phyloP scores from a whole-genome alignment of 2,888 invertebrate species.

The Zootermopsis nevadensis region DNA sequence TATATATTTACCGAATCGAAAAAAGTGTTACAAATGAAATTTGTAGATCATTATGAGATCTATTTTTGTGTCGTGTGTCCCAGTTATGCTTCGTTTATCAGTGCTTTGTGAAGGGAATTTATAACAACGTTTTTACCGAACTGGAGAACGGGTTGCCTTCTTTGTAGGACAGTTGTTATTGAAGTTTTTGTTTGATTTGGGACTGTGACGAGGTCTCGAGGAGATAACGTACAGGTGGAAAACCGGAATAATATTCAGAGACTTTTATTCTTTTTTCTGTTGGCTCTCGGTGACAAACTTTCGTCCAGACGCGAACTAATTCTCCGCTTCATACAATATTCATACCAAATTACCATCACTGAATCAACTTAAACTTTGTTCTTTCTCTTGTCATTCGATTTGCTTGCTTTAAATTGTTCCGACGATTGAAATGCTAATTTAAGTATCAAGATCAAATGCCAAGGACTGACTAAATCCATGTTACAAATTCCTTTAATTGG shows the following conservation, averaged over 20 bases:
- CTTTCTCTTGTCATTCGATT: constrained; percentile 4
- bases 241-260: not conserved
- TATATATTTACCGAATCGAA: too few species aligned
- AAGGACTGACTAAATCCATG: not conserved
- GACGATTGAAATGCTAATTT: constrained; percentile 7
- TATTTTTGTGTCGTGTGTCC: too few species aligned
- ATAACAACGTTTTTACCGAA: too few species aligned
- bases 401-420: not conserved
- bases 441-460: constrained; percentile 13
- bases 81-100: too few species aligned
- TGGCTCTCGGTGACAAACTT: not conserved
- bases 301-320: not conserved
- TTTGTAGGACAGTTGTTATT: too few species aligned
- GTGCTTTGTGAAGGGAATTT: too few species aligned
- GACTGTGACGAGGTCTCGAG: too few species aligned
- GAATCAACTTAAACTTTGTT: constrained; percentile 8
- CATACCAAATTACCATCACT: constrained; percentile 23
- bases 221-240: not conserved
- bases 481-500: not conserved
- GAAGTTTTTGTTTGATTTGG: too few species aligned
- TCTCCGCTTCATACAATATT: constrained; percentile 14
- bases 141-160: too few species aligned
- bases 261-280: not conserved
- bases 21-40: too few species aligned
- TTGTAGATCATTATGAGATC: too few species aligned